Base-by-base conservation (phyloP, 23 tunicate genomes). In the Botrylloides violaceus region DNA sequence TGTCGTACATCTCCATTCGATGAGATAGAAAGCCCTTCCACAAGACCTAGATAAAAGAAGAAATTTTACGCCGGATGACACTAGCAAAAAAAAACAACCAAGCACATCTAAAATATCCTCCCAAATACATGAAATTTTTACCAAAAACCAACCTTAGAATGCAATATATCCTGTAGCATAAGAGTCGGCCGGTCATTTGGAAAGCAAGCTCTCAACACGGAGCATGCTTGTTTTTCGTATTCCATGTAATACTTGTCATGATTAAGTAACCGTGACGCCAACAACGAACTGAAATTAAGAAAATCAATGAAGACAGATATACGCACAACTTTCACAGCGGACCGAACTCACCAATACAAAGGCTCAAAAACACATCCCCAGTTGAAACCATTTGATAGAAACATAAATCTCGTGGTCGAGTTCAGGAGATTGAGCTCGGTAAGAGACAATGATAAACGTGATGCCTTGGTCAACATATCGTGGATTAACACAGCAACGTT, bases 361-460 rank as follows among this genome's bases (percentile, higher is more conserved):
- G 71, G 81, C 59, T 85, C 94, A 68, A 85, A 85, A 3, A 61
- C 71, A 49, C 64, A 62, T 29, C 84, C 83, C 71, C 83, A 79
- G 47, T 85, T 77, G 34, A 83, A 61, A 3, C 72, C 81, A 22
- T 73, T 26, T 20, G 75, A 33, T 19, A 80, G 21, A 3, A 24
- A 32, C 19, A 85, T 71, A 59, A 85, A 26, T 31, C 30, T 21
- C 9, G 59, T 29, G 18, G 36, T 57, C 21, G 58, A 32, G 34
- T 75, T 34, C 59, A 79, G 34, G 4, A 72, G 23, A 3, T 77
- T 29, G n/a, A 49, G 55, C 6, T 37, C 48, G 31, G 35, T 15
- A 1, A 50, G 63, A 4, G 75, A 21, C 36, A 66, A 4, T 29
- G 28, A 28, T 38, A 56, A 29, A 34, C 49, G 25, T 57, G 5